Evolutionary conservation across 2,888 invertebrate species (phyloP).

Genomic region (Pardosa pseudoannulata): DNA sequence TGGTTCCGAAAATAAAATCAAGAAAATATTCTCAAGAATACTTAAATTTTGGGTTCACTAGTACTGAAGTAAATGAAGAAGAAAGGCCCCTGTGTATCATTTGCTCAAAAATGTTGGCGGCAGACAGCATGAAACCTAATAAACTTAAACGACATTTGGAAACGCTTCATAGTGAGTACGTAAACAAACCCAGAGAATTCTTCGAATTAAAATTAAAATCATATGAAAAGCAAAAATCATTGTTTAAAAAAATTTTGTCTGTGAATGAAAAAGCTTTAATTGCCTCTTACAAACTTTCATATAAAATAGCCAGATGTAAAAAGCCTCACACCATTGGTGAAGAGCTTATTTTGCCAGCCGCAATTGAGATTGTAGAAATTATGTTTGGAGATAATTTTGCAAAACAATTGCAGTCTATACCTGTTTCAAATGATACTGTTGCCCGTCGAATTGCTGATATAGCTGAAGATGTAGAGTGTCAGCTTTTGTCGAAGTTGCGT

Average conservation of each 20-base stretch:
- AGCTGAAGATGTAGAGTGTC: conserved; percentile 46
- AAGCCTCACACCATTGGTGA: conserved; percentile 48
- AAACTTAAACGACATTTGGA: conserved; percentile 4
- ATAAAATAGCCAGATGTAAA: conserved; percentile 61
- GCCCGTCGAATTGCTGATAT: conserved; percentile 38
- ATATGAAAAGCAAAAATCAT: conserved; percentile 12
- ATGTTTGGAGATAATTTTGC: conserved; percentile 20
- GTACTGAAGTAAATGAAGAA: conserved; percentile 19
- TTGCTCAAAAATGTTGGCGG: conserved; percentile 4
- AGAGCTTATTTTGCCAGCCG: conserved; percentile 34
- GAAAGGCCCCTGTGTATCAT: conserved; percentile 26
- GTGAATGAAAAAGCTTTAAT: conserved; percentile 49
- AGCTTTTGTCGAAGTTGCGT: conserved; percentile 9
- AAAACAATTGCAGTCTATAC: conserved; percentile 21
- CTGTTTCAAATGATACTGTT: conserved; percentile 45
- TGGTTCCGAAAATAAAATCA: conserved; percentile 1
- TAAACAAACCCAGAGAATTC: conserved; percentile 1
- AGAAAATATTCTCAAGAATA: conserved; percentile 28
- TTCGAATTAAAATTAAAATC: not conserved
- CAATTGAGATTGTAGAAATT: conserved; percentile 30
- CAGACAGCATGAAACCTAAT: conserved; percentile 34
- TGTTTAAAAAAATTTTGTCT: conserved; percentile 1
- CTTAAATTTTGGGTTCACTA: conserved; percentile 36
- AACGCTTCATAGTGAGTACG: conserved; percentile 22
- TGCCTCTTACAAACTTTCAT: conserved; percentile 43